Evolutionary conservation across 2,113 vertebrate genomes (phyloP).

Genomic region (Oriolus oriolus): DNA sequence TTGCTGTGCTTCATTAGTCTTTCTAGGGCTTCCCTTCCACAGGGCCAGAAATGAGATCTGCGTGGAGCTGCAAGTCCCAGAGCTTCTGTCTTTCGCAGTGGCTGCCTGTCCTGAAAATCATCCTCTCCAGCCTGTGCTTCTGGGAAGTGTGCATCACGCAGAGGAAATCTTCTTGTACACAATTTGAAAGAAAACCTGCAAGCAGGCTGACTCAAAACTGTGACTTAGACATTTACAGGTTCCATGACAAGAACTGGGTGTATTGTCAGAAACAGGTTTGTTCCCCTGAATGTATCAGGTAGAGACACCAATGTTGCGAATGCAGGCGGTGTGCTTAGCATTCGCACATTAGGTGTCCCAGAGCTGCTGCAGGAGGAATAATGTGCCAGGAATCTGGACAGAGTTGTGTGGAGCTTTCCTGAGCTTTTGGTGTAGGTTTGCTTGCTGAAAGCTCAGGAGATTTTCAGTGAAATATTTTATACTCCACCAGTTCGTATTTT

Average conservation of each 20-base stretch:
- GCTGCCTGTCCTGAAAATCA: background rate
- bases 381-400: background rate
- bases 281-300: background rate
- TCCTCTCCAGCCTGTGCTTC: background rate
- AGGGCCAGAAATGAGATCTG: background rate
- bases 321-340: background rate
- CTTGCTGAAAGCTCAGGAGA: background rate
- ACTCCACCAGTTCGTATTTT: background rate
- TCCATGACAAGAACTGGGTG: background rate
- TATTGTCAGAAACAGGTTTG: background rate
- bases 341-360: background rate
- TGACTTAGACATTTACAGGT: background rate
- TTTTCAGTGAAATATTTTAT: background rate
- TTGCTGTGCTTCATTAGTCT: background rate
- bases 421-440: background rate
- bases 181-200: background rate
- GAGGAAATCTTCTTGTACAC: too few species aligned
- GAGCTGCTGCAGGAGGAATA: background rate
- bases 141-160: rapidly evolving
- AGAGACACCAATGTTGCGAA: background rate
- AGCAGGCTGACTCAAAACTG: background rate
- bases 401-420: background rate
- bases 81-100: background rate
- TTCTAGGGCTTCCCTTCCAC: background rate
- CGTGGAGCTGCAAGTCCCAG: background rate